Conservation (phyloP, 2,888 invertebrate species). For the Odontomyia ornata region DNA sequence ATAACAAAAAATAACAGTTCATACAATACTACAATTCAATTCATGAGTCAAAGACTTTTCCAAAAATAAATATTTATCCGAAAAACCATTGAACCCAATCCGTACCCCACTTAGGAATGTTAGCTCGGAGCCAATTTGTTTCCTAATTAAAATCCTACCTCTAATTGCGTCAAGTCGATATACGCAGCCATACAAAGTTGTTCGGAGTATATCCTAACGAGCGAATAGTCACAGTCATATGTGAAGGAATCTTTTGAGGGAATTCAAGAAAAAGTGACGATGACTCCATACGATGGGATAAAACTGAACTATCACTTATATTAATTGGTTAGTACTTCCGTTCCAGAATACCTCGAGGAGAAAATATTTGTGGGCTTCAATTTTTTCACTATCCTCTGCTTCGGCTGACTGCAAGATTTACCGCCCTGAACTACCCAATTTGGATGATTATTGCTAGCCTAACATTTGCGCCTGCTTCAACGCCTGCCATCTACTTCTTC, state of each 20-base stretch:
- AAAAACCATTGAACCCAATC: too few species aligned
- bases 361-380: conserved; percentile 3
- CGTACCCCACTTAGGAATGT: too few species aligned
- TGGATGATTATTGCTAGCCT: conserved; percentile 9
- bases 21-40: too few species aligned
- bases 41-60: too few species aligned
- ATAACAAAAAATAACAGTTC: too few species aligned
- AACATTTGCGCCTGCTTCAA: not conserved
- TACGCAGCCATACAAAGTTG: not conserved
- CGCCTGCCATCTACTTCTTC: not conserved
- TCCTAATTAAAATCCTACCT: conserved; percentile 42
- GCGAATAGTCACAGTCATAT: not conserved
- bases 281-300: conserved; percentile 11
- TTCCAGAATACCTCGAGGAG: conserved; percentile 18
- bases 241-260: not conserved
- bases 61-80: too few species aligned
- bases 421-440: conserved; percentile 10
- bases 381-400: not conserved
- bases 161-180: conserved; percentile 30
- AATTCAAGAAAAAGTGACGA: conserved; percentile 12
- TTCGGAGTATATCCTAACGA: not conserved
- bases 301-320: conserved; percentile 40
- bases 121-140: conserved; percentile 32
- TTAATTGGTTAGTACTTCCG: conserved; percentile 43
- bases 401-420: conserved; percentile 7